A percentile compares a stretch with the other conserved stretches of the same genome.
These are phyloP conservation scores for Acomys russatus DNA, from an alignment of 2,797 vertebrate genomes.

Conservation along the genomic window DNA sequence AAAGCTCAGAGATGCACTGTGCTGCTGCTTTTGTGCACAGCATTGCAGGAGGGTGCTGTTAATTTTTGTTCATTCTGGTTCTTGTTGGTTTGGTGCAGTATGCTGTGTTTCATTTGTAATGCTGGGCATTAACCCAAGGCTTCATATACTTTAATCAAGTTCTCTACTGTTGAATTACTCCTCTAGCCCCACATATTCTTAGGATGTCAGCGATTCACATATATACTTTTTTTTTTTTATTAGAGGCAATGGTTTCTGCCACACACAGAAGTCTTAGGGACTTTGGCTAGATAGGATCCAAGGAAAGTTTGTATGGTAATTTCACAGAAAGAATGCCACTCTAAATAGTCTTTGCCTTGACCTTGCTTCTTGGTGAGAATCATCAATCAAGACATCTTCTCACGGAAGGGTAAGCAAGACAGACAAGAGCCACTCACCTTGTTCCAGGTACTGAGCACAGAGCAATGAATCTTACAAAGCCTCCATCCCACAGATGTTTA, in stretches of 20 bases:
- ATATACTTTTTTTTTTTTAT: not conserved
- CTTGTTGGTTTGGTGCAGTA: not conserved
- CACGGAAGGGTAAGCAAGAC: not conserved
- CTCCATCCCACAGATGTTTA: not conserved
- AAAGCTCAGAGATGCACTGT: not conserved
- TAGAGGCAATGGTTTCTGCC: not conserved
- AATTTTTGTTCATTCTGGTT: not conserved
- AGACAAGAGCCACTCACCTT: not conserved
- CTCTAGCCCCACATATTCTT: not conserved
- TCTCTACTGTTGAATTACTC: not conserved
- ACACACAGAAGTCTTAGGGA: not conserved
- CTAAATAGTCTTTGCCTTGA: not conserved
- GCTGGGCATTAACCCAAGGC: not conserved
- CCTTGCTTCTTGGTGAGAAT: not conserved
- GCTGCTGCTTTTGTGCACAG: too few relatives aligned
- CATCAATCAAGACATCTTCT: not conserved
- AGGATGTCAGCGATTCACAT: not conserved
- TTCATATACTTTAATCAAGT: not conserved
- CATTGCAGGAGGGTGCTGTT: not conserved
- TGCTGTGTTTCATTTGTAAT: not conserved
- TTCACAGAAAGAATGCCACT: not conserved
- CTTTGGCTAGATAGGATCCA: not conserved
- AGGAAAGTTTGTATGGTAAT: not conserved
- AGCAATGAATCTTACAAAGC: not conserved
- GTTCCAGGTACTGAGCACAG: not conserved